A percentile compares a stretch with the other conserved stretches of the same genome.
phyloP scores from a whole-genome alignment of 2,888 invertebrate genomes.

The Hymenopus coronatus region DNA sequence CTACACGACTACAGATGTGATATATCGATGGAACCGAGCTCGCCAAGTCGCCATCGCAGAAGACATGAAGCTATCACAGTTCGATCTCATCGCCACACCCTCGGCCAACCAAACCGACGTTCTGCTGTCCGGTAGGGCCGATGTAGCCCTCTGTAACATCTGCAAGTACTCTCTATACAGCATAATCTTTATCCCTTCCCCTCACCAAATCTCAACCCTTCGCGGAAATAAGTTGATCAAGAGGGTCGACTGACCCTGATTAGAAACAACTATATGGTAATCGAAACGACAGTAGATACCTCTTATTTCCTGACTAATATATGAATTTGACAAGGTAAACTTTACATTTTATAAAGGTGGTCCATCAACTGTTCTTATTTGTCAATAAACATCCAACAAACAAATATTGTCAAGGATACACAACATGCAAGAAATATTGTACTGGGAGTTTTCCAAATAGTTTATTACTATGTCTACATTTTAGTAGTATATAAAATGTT shows the following conservation, averaged over 20 bases:
- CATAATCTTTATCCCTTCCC: not conserved
- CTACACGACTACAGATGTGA: slow-evolving; percentile 68
- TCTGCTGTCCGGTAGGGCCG: slow-evolving; percentile 42
- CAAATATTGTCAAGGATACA: too few relatives aligned
- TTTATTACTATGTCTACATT: too few relatives aligned
- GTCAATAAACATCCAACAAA: too few relatives aligned
- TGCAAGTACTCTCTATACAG: slow-evolving; percentile 23
- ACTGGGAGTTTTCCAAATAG: too few relatives aligned
- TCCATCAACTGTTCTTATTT: too few relatives aligned
- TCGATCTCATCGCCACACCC: slow-evolving; percentile 74
- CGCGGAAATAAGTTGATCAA: not conserved
- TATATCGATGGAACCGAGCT: slow-evolving; percentile 70
- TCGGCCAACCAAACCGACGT: slow-evolving; percentile 63
- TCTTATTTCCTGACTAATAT: too few relatives aligned
- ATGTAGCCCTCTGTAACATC: slow-evolving; percentile 19
- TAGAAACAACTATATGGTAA: too few relatives aligned
- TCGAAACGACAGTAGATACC: too few relatives aligned
- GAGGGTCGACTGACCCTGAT: not conserved
- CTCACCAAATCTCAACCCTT: not conserved
- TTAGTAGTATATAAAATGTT: too few relatives aligned
- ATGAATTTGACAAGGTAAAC: too few relatives aligned
- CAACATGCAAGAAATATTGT: too few relatives aligned
- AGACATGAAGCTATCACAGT: slow-evolving; percentile 82
- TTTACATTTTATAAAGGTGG: too few relatives aligned
- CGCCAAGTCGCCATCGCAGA: slow-evolving; percentile 73